Conservation (phyloP, 1,140 invertebrate genomes). For the Caerostris darwini region DNA sequence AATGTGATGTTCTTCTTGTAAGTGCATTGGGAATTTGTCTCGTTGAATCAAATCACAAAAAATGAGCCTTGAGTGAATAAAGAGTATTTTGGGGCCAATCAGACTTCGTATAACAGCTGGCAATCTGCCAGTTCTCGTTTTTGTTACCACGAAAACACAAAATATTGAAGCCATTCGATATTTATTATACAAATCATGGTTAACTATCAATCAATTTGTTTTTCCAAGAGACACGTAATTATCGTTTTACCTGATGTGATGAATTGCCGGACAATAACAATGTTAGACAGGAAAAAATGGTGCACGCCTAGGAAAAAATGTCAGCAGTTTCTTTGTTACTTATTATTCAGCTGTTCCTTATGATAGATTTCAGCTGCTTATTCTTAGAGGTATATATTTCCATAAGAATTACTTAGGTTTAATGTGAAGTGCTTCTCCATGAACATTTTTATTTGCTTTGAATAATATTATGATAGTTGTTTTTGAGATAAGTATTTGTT, state of each 20-base stretch:
- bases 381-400: too few species aligned
- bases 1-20: background rate
- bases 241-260: background rate
- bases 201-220: background rate
- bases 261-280: background rate
- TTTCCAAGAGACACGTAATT: background rate
- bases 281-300: background rate
- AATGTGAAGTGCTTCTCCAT: too few species aligned
- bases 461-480: too few species aligned
- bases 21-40: background rate
- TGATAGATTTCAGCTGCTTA: background rate
- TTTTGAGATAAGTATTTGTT: too few species aligned
- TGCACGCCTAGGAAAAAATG: background rate
- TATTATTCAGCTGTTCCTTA: background rate
- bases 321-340: background rate
- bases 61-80: constrained; percentile 22
- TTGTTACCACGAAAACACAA: background rate
- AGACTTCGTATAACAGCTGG: background rate
- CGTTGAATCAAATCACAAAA: background rate
- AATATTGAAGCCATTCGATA: background rate
- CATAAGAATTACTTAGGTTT: too few species aligned
- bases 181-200: background rate
- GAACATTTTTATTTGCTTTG: too few species aligned
- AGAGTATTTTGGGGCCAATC: background rate
- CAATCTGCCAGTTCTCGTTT: background rate